Conservation (phyloP, 2,888 invertebrate genomes). For the Brachynemurus nebulosus region DNA sequence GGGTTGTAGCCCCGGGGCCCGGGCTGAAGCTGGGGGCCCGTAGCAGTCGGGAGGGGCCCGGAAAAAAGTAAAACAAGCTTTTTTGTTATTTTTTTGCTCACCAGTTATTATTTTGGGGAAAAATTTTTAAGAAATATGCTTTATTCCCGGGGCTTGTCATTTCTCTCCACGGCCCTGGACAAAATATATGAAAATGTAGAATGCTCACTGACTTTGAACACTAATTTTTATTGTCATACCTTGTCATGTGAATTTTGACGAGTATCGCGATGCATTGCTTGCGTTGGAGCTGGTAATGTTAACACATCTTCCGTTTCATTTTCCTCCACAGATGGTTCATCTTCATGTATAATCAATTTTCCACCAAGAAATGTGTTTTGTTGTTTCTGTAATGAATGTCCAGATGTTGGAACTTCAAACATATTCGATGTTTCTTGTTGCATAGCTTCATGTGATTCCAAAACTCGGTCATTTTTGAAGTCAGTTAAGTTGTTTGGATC, state of each 20-base stretch:
- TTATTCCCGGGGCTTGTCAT: too few species aligned
- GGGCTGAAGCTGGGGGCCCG: too few species aligned
- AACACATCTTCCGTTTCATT: not conserved
- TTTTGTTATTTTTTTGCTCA: too few species aligned
- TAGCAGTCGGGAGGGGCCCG: too few species aligned
- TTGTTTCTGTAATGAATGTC: not conserved
- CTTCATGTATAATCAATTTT: conserved; percentile 6
- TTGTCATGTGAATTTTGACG: not conserved
- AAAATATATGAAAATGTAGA: too few species aligned
- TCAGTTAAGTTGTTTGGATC: conserved; percentile 1
- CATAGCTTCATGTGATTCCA: conserved; percentile 10
- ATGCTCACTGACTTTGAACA: too few species aligned
- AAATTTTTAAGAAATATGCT: too few species aligned
- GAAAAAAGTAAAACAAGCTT: too few species aligned
- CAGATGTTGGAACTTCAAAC: not conserved
- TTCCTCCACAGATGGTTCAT: conserved; percentile 2
- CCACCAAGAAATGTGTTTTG: conserved; percentile 5
- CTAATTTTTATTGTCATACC: too few species aligned
- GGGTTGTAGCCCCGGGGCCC: too few species aligned
- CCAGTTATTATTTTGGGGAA: too few species aligned
- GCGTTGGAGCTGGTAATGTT: conserved; percentile 1
- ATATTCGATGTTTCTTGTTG: not conserved
- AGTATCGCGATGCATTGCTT: conserved; percentile 3
- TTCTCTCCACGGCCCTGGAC: too few species aligned
- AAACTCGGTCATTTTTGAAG: conserved; percentile 1